Conservation (phyloP, 2,888 invertebrate species). For the Campopleginae sp. region DNA sequence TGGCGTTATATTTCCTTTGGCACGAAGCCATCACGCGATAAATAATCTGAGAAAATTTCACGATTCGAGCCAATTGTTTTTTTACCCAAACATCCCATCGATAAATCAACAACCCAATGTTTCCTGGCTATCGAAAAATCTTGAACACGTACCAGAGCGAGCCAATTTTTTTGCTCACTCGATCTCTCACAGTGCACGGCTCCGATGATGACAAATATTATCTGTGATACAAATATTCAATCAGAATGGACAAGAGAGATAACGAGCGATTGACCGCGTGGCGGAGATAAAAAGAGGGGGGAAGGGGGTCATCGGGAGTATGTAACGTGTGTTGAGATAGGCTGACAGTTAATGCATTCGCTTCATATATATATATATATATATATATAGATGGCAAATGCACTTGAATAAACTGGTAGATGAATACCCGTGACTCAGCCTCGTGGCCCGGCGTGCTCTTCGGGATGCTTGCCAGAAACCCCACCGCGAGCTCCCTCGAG, state of each 20-base stretch:
- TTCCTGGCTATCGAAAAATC: conserved; percentile 3
- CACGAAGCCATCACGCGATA: neutral
- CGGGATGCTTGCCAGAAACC: conserved; percentile 62
- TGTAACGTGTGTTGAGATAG: conserved; percentile 18
- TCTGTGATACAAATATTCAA: conserved; percentile 69
- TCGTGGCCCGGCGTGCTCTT: conserved; percentile 37
- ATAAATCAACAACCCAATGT: conserved; percentile 11
- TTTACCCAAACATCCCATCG: neutral
- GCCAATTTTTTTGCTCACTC: conserved; percentile 12
- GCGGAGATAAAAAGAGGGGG: conserved; percentile 20
- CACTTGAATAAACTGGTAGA: conserved; percentile 56
- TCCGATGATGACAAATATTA: conserved; percentile 25
- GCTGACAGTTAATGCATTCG: conserved; percentile 34
- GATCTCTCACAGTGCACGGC: neutral
- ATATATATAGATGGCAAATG: conserved; percentile 37
- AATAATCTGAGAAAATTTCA: neutral
- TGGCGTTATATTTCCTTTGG: neutral
- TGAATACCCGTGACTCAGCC: conserved; percentile 60
- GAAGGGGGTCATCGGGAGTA: conserved; percentile 6
- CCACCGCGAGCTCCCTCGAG: conserved; percentile 54
- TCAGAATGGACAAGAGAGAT: conserved; percentile 52
- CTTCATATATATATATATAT: conserved; percentile 19
- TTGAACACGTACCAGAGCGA: conserved; percentile 27
- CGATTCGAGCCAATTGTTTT: conserved; percentile 3
- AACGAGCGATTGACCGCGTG: conserved; percentile 1